Base-by-base conservation (phyloP, 2,888 invertebrate genomes). In the Leptodirus hochenwartii region DNA sequence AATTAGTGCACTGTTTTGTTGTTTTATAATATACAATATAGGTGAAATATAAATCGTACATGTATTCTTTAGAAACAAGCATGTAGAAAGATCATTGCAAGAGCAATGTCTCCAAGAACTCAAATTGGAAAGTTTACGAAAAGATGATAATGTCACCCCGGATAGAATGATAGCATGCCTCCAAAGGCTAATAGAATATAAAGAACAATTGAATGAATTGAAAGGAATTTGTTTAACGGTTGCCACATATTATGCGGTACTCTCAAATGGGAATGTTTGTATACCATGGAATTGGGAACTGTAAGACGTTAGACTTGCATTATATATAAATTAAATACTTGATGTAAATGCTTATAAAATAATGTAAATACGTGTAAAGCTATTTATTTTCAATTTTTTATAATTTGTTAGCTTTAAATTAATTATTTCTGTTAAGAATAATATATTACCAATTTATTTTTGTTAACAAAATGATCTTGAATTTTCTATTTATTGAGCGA, bases 261-360 rank as follows among this genome's bases (percentile, higher is more conserved):
- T 88, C 47, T 74, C 77, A 1, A 90, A 91, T 54, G 93, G 93
- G 2, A 76, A 81, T 32, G 65, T 90, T 30, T 90, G 88, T 49
- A 77, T 91, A 51, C 91, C 91, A 11, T 91, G 90, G 90, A 78
- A 91, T 55, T 91, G 80, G 65, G 69, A 70, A 50, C 58, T 64
- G 8, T 33, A 24, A 11, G 11, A 9, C 10, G 10, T 10, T n/a
- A n/a, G n/a, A n/a, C n/a, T n/a, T n/a, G n/a, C n/a, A n/a, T n/a
- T n/a, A n/a, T n/a, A n/a, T n/a, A n/a, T n/a, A n/a, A n/a, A n/a
- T n/a, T n/a, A n/a, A n/a, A n/a, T n/a, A n/a, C n/a, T n/a, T n/a
- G n/a, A n/a, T n/a, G n/a, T n/a, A n/a, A n/a, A n/a, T n/a, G n/a
- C n/a, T n/a, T n/a, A n/a, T n/a, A n/a, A n/a, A n/a, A n/a, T n/a